Base-by-base conservation (phyloP, 1,140 invertebrate genomes). In the Penaeus japonicus region DNA sequence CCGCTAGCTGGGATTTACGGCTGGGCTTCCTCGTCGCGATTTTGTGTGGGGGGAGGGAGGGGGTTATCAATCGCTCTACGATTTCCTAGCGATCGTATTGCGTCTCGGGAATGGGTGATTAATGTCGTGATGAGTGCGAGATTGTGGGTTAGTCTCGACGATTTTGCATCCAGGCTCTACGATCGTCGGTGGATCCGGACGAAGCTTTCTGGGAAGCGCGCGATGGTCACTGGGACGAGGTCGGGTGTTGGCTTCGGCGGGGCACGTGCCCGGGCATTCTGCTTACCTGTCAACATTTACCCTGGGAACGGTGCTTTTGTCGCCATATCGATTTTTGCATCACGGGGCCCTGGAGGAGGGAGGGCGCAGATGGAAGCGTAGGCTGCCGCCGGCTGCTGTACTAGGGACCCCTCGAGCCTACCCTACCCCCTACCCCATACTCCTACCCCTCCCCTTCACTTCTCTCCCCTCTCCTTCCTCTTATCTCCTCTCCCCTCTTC, bases 201-300 rank as follows among this genome's bases (percentile, higher is more conserved):
- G 70, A 73, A 73, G 30, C 70, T 27, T 73, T 73, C n/a, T 27
- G 20, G 70, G 18, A 73, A 73, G 70, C 27, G 27, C 12, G 24
- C n/a, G 10, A 32, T 30, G 18, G 18, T 18, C 65, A 30, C 15
- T 12, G 27, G n/a, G 18, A 73, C 20, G 17, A n/a, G 3, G 27
- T 73, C 70, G 15, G n/a, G 70, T 32, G 86, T 87, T 87, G 86
- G 79, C 30, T 59, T 53, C 79, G 86, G 79, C 39, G 53, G 86
- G 86, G 86, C 86, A 87, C 86, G 86, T 87, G 86, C 86, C 39
- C 39, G 86, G 86, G 86, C 79, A 87, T 87, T 87, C 78, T 87
- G 80, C 86, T 75, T 87, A 87, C 86, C 86, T 87, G 86, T 87
- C 86, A 87, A 87, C 86, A 83, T 87, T 87, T 73, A 75, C 86